Conservation (phyloP, 30 jellyfish, hydroid and myxozoan species). For the Chironex yamaguchii region DNA sequence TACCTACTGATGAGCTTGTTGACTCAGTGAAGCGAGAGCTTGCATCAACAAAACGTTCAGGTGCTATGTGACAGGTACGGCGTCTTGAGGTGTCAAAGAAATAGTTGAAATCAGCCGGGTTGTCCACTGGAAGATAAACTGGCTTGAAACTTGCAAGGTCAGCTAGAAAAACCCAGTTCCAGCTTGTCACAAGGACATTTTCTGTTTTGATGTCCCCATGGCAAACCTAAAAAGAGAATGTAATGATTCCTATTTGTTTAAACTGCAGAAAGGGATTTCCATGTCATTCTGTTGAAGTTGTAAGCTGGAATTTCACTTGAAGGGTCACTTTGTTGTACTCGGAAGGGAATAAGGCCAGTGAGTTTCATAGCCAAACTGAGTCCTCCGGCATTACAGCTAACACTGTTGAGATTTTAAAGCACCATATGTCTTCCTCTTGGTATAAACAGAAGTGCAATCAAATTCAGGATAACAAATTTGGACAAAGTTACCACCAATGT, state of each 20-base stretch:
- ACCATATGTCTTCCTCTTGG: no score
- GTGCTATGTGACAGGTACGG: slow-evolving; percentile 96
- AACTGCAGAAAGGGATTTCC: no score
- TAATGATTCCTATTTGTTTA: neutral
- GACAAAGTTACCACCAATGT: no score
- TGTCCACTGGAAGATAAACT: slow-evolving; percentile 92
- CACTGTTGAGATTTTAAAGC: no score
- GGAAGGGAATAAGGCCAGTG: no score
- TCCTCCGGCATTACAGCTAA: no score
- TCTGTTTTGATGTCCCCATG: slow-evolving; percentile 97
- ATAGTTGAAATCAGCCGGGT: slow-evolving; percentile 97
- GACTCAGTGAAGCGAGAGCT: slow-evolving; percentile 73
- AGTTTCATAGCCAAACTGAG: no score
- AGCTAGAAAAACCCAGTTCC: slow-evolving; percentile 93
- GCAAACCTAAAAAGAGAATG: slow-evolving; percentile 68
- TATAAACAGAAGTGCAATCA: no score
- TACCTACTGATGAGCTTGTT: slow-evolving; percentile 30
- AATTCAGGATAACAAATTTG: no score
- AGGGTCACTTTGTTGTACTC: no score
- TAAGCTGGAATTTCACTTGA: no score
- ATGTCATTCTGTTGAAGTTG: no score
- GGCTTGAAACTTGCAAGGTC: slow-evolving; percentile 97
- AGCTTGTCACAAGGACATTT: slow-evolving; percentile 90
- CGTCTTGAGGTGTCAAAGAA: slow-evolving; percentile 97
- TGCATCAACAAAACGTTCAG: slow-evolving; percentile 93